Evolutionary conservation across 2,797 vertebrate species (phyloP).

Genomic region (Lophius americanus): DNA sequence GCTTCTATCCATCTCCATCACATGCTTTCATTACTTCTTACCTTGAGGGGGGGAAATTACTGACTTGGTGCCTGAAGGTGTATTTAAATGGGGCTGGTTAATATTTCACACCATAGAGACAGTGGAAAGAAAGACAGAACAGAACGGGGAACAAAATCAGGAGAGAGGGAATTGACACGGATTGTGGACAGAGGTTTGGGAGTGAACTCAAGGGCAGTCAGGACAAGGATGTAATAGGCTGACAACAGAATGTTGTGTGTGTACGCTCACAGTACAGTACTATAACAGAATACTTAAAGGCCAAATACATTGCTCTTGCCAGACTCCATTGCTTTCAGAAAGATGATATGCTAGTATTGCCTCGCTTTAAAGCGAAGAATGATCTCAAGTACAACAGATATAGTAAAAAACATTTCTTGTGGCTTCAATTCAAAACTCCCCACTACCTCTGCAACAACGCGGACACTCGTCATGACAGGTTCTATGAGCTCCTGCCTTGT

Average conservation of each 20-base stretch:
- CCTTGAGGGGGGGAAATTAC: slow-evolving; percentile 53
- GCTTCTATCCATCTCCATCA: neutral
- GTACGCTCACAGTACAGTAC: slow-evolving; percentile 23
- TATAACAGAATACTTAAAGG: slow-evolving; percentile 55
- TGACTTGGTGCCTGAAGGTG: slow-evolving; percentile 65
- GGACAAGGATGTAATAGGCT: slow-evolving; percentile 78
- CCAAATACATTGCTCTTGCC: slow-evolving; percentile 57
- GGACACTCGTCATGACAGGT: slow-evolving; percentile 60
- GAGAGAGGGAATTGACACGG: slow-evolving; percentile 67
- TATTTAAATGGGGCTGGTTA: slow-evolving; percentile 77
- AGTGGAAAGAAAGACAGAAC: slow-evolving; percentile 45
- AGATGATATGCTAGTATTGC: slow-evolving; percentile 67
- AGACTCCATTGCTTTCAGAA: slow-evolving; percentile 52
- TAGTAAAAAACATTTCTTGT: slow-evolving; percentile 54
- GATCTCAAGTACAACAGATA: slow-evolving; percentile 63
- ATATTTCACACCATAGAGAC: slow-evolving; percentile 77
- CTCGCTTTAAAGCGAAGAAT: slow-evolving; percentile 57
- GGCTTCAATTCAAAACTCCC: slow-evolving; percentile 22
- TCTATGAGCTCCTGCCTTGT: slow-evolving; percentile 58
- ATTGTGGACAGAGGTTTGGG: slow-evolving; percentile 66
- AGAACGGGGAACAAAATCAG: slow-evolving; percentile 53
- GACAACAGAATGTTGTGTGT: slow-evolving; percentile 54
- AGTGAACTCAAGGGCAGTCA: slow-evolving; percentile 74
- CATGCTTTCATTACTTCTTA: slow-evolving; percentile 43
- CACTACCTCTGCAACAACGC: slow-evolving; percentile 32